Evolutionary conservation across 30 jellyfish, hydroid and myxozoan genomes (phyloP).

Genomic region (Turritopsis dohrnii): DNA sequence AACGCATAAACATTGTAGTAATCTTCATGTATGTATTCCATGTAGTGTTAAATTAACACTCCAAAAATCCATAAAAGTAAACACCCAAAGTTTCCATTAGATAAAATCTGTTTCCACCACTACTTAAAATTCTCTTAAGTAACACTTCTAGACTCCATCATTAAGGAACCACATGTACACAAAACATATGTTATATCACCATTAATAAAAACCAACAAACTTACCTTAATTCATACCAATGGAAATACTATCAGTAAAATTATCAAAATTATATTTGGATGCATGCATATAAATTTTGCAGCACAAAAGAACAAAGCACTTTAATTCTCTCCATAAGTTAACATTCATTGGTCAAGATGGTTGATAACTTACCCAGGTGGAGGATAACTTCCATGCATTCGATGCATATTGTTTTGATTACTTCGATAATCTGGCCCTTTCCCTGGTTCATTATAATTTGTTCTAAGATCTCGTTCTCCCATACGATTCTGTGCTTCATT

Average conservation of each 20-base stretch:
- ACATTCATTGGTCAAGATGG: not conserved
- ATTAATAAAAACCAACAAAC: not conserved
- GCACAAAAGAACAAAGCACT: not conserved
- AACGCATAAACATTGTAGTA: too few relatives aligned
- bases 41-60: not conserved
- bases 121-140: not conserved
- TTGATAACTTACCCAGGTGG: conserved; percentile 77
- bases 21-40: not conserved
- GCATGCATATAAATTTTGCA: not conserved
- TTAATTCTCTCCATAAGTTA: not conserved
- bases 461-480: conserved; percentile 94
- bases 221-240: not conserved
- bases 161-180: not conserved
- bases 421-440: conserved; percentile 50
- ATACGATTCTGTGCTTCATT: conserved; percentile 85
- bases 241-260: not conserved
- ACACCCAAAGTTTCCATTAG: not conserved
- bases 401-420: conserved; percentile 75
- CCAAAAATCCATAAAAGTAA: not conserved
- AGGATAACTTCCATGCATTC: conserved; percentile 61
- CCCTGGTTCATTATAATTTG: conserved; percentile 98
- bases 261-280: not conserved
- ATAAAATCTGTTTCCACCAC: not conserved
- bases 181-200: not conserved
- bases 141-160: not conserved